Base-by-base conservation (phyloP, 2,888 invertebrate species). In the Oscheius sp. region DNA sequence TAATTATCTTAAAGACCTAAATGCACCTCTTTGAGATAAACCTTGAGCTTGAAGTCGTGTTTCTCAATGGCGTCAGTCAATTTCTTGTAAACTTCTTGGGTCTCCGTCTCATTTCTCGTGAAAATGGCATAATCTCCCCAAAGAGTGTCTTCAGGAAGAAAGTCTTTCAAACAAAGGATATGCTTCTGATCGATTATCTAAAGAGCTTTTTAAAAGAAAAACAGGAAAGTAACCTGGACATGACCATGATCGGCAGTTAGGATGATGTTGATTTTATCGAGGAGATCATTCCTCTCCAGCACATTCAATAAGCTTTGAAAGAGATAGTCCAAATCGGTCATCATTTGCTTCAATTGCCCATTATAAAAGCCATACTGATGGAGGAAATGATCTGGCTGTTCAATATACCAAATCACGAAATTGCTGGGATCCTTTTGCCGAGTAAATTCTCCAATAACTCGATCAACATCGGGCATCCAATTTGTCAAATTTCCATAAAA, bases 161-260 rank as follows among this genome's bases (percentile, higher is more conserved):
- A 75, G 39, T 80, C 76, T 12, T 70, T 68, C 2, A 80, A 52
- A 53, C 78, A 80, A 67, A 80, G 66, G 2, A 80, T 73, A 29
- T 77, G 74, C n/a, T 78, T 76, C n/a, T n/a, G n/a, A n/a, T n/a
- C n/a, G n/a, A n/a, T n/a, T n/a, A n/a, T n/a, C n/a, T n/a, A n/a
- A n/a, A n/a, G n/a, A n/a, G n/a, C n/a, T n/a, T n/a, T n/a, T n/a
- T n/a, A n/a, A n/a, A n/a, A n/a, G n/a, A n/a, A n/a, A n/a, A n/a
- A n/a, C n/a, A n/a, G n/a, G n/a, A n/a, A 20, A 20, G 2, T 34
- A n/a, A 79, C 74, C 71, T 80, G 71, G 2, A 75, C 73, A 83
- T 87, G 87, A 1, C 88, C 88, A 82, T 88, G 88, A 78, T 88
- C 88, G 76, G 88, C 88, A 23, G 88, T 87, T 1, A 88, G 72